Base-by-base conservation (phyloP, 37 sponge, comb jelly and placozoan genomes). In the Eunapius fragilis region DNA sequence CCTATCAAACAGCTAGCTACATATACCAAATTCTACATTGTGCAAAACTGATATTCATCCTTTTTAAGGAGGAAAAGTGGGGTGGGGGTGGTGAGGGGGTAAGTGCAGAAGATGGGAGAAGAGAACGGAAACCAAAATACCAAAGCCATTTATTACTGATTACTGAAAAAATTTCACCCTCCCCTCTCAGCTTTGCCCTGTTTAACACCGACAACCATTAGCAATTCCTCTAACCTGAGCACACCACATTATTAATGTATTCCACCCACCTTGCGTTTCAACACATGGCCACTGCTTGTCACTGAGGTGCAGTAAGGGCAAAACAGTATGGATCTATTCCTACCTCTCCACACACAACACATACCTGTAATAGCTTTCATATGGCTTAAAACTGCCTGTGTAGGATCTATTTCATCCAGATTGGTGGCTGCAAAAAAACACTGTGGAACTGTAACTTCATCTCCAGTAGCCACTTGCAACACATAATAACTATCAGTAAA, bases 221-320 rank as follows among this genome's bases (percentile, higher is more conserved):
- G 14, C 58, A 41, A 6, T n/a, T 45, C 47, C 47, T 11, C 22
- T 19, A 58, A 58, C 58, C 14, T 58, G 14, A 58, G 7, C 58
- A 58, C 24, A 26, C 33, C 19, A 41, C 13, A 76, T 6, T 19
- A 2, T 27, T 31, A 41, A 6, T 6, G 3, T 6, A 41, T n/a
- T n/a, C 3, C 41, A 41, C 81, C 76, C 41, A 89, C 91, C 76
- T 82, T 91, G 71, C 91, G 82, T 80, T 91, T 91, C 37, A 91
- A 70, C 3, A 79, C 79, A 71, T 72, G 24, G 28, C 79, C 82
- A 67, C 71, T 72, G 33, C 31, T 74, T 2, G 32, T 68, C 72
- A 83, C 87, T 87, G 31, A 27, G 70, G 37, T 23, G 45, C 0
- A 27, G 80, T 41, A 3, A 41, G 6, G 6, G 41, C 41, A 2